These are phyloP conservation scores for Agonopterix alstromeriana DNA, from an alignment of 2,888 invertebrate genomes.

Conservation along the genomic window DNA sequence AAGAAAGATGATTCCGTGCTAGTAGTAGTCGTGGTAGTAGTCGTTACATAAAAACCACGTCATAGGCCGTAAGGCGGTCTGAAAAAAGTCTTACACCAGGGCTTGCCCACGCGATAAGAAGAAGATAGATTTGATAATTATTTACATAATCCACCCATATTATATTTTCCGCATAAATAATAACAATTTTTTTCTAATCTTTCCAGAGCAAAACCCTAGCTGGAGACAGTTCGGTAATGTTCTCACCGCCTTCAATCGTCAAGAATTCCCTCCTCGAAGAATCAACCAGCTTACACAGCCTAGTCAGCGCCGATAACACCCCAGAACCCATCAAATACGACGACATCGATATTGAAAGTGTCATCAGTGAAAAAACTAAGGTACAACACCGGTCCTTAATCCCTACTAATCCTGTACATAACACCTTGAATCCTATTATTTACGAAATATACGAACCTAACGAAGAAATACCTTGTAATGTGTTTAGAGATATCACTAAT, in stretches of 20 bases:
- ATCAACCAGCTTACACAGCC: slow-evolving; percentile 78
- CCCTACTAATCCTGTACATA: slow-evolving; percentile 65
- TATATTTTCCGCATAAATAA: not conserved
- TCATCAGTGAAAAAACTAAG: slow-evolving; percentile 63
- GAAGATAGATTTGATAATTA: too few relatives aligned
- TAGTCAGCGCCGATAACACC: slow-evolving; percentile 59
- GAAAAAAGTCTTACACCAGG: too few relatives aligned
- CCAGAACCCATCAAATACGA: slow-evolving; percentile 52
- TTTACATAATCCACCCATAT: too few relatives aligned
- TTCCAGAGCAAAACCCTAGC: slow-evolving; percentile 91
- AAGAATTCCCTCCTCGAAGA: slow-evolving; percentile 86
- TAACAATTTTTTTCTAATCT: slow-evolving; percentile 16
- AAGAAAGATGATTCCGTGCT: too few relatives aligned
- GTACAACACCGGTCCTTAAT: slow-evolving; percentile 72
- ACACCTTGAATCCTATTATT: slow-evolving; percentile 28
- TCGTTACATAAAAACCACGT: too few relatives aligned
- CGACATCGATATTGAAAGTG: slow-evolving; percentile 53
- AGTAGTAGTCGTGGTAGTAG: too few relatives aligned
- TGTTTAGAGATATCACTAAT: slow-evolving; percentile 58
- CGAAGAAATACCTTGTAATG: slow-evolving; percentile 9
- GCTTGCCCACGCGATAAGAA: too few relatives aligned
- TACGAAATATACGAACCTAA: slow-evolving; percentile 25
- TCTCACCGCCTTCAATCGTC: slow-evolving; percentile 92
- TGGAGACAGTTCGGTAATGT: slow-evolving; percentile 85
- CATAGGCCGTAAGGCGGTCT: too few relatives aligned